Conservation (phyloP, 2,113 vertebrate genomes). For the Ictalurus furcatus region DNA sequence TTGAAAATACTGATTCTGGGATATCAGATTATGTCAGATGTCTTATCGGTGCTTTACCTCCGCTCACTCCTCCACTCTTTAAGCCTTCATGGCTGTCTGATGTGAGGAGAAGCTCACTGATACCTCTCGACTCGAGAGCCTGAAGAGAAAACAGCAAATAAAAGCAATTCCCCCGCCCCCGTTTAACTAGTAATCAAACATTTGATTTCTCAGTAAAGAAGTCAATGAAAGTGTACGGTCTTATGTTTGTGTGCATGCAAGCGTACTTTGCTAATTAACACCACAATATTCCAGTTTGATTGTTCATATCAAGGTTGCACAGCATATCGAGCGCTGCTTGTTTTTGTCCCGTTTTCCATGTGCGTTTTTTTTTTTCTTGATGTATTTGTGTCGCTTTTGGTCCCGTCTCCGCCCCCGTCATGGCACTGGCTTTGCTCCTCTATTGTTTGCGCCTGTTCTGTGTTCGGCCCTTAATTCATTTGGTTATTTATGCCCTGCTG, state of each 20-base stretch:
- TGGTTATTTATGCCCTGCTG: neutral
- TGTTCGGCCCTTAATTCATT: neutral
- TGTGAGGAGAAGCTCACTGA: slow-evolving; percentile 85
- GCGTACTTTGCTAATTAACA: neutral
- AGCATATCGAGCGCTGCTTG: neutral
- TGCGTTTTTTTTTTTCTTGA: neutral
- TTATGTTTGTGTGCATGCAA: neutral
- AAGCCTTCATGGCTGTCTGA: slow-evolving; percentile 78
- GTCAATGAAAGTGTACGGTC: neutral
- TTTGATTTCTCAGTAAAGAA: neutral
- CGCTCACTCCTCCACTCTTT: slow-evolving; percentile 73
- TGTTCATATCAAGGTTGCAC: neutral
- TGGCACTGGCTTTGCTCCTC: neutral
- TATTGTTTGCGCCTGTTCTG: neutral
- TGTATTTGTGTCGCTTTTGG: neutral
- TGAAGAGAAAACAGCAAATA: slow-evolving; percentile 51
- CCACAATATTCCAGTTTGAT: neutral
- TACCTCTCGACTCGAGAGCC: slow-evolving; percentile 82
- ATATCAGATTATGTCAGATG: neutral
- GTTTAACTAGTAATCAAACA: neutral
- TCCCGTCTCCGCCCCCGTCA: neutral
- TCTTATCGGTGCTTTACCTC: slow-evolving; percentile 73
- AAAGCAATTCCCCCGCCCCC: neutral
- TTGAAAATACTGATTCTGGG: neutral
- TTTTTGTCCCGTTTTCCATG: neutral